phyloP scores from a whole-genome alignment of 2,113 vertebrate genomes.

The Hyperopisus bebe region DNA sequence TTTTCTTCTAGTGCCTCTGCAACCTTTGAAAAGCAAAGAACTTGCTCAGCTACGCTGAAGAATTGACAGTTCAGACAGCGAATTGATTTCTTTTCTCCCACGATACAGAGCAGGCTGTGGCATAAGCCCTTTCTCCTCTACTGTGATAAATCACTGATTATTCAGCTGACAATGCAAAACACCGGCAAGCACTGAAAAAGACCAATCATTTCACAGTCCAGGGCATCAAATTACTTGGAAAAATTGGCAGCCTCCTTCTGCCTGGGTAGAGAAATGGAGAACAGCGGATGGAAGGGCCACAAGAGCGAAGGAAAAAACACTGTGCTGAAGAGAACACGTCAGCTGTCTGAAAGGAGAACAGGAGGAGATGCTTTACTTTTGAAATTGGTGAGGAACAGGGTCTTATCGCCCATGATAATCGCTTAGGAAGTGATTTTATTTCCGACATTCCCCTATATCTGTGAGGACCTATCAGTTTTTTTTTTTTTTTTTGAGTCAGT shows the following conservation, averaged over 20 bases:
- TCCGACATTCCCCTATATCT: not conserved
- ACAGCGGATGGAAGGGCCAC: not conserved
- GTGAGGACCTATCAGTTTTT: not conserved
- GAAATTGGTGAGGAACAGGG: not conserved
- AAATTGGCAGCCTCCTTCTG: slow-evolving; percentile 31
- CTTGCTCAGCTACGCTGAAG: not conserved
- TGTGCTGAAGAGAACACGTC: not conserved
- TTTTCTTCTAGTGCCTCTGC: not conserved
- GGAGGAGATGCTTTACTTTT: slow-evolving; percentile 1
- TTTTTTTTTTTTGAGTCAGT: not conserved
- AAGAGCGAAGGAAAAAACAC: not conserved
- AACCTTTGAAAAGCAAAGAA: slow-evolving; percentile 10
- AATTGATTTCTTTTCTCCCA: slow-evolving; percentile 13
- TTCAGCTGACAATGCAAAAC: slow-evolving; percentile 46
- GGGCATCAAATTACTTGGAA: slow-evolving; percentile 34
- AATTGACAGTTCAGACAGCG: slow-evolving; percentile 11
- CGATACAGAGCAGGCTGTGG: not conserved
- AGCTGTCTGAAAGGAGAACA: not conserved
- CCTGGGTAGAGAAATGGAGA: slow-evolving; percentile 1
- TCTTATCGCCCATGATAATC: not conserved
- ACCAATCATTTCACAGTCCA: slow-evolving; percentile 33
- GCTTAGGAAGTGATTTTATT: not conserved
- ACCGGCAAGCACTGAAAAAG: slow-evolving; percentile 21
- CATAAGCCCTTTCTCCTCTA: slow-evolving; percentile 10
- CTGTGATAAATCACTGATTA: slow-evolving; percentile 40